Percentiles rank a stretch among this genome's conserved stretches.
These are phyloP conservation scores for Chondrilla cf. caribensis DNA, from an alignment of 37 sponge, comb jelly and placozoan species.

Conservation along the genomic window DNA sequence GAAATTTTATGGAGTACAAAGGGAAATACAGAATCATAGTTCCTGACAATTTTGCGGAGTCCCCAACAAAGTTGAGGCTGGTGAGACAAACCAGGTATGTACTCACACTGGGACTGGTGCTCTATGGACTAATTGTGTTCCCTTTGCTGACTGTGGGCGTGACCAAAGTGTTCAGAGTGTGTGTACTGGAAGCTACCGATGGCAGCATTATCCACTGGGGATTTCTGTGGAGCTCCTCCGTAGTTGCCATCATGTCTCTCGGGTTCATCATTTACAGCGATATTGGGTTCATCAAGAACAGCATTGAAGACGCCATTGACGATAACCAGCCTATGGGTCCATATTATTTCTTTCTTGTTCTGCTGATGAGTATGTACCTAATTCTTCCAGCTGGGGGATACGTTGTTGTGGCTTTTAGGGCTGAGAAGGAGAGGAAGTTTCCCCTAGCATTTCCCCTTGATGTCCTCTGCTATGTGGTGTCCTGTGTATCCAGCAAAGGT, in stretches of 20 bases:
- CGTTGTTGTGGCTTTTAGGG: not conserved
- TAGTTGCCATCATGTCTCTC: not conserved
- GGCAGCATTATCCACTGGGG: conserved; percentile 6
- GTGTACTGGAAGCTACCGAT: not conserved
- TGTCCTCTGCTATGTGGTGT: not conserved
- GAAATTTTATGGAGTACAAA: conserved; percentile 13
- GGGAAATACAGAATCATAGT: not conserved
- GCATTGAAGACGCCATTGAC: not conserved
- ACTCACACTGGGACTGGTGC: not conserved
- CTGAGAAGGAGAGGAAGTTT: not conserved
- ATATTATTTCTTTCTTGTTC: not conserved
- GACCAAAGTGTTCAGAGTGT: not conserved
- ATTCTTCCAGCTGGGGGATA: not conserved
- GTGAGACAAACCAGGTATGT: not conserved
- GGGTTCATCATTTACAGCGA: not conserved
- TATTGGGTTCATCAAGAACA: not conserved
- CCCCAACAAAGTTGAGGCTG: not conserved
- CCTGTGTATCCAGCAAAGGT: not conserved
- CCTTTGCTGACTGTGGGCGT: not conserved
- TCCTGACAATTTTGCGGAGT: not conserved
- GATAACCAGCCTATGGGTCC: too few relatives aligned
- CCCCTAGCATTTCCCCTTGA: conserved; percentile 3
- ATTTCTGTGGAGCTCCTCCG: not conserved
- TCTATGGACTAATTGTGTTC: conserved; percentile 15
- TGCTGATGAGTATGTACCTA: not conserved